Base-by-base conservation (phyloP, 1,140 invertebrate species). In the Hypothenemus hampei region DNA sequence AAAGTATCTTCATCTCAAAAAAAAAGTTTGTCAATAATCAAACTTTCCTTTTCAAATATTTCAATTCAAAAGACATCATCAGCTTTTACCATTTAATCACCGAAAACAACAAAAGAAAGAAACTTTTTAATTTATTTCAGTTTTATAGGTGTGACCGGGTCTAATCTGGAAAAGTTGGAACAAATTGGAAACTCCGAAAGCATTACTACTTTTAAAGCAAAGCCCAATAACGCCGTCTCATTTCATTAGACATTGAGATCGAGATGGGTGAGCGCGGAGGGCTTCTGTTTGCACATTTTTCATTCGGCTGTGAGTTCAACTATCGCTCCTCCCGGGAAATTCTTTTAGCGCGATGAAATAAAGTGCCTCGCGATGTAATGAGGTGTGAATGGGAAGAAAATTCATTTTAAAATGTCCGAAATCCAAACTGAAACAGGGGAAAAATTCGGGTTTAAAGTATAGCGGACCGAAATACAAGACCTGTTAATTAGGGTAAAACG, bases 211-310 rank as follows among this genome's bases (percentile, higher is more conserved):
- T 37, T 37, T 37, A 37, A 37, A 37, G 35, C 35, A 16, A 8
- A 16, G 2, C 7, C 18, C 8, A 8, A 37, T 37, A 37, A 37
- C 18, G 35, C n/a, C 35, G 35, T 37, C 35, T 37, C 35, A 37
- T 37, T 37, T 16, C 35, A 37, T 37, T 37, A 37, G 35, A 37
- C 35, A 37, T 37, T 37, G 35, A 37, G 35, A 37, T 37, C 18
- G 35, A 16, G n/a, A n/a, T n/a, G n/a, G n/a, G n/a, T n/a, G n/a
- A n/a, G n/a, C n/a, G n/a, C n/a, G 16, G 35, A 16, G 18, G 11
- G 26, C n/a, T 29, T 6, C 35, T 37, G 7, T 37, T 37, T 37
- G 35, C 18, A 15, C 35, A 37, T 37, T 37, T 37, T 37, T 37
- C 35, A 37, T 16, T 37, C 7, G 35, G 35, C 3, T 37, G 35